Evolutionary conservation across 1,140 invertebrate species (phyloP).

Genomic region (Drosophila ironensis): DNA sequence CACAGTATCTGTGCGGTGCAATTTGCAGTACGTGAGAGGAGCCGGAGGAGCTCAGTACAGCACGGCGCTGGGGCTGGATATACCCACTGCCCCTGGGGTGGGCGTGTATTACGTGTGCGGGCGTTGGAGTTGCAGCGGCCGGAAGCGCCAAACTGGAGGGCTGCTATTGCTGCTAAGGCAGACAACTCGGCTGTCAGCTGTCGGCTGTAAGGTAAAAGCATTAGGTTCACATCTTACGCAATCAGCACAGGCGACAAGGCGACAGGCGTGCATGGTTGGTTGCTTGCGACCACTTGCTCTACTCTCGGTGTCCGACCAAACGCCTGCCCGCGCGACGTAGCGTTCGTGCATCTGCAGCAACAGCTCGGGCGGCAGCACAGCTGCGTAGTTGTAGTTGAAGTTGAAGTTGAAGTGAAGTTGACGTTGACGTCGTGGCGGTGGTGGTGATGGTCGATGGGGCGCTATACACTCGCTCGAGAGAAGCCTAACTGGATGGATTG

Average conservation of each 20-base stretch:
- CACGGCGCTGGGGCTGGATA: conserved; percentile 10
- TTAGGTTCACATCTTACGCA: conserved; percentile 38
- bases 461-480: conserved; percentile 14
- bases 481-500: conserved; percentile 67
- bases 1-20: conserved; percentile 75
- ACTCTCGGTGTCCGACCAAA: background rate
- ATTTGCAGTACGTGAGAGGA: conserved; percentile 61
- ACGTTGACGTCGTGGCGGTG: conserved; percentile 49
- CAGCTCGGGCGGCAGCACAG: background rate
- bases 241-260: conserved; percentile 2
- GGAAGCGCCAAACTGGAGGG: conserved; percentile 1
- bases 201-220: conserved; percentile 64
- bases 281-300: conserved; percentile 15
- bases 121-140: background rate
- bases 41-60: conserved; percentile 19
- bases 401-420: too few relatives aligned
- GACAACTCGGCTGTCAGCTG: conserved; percentile 50
- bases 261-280: background rate
- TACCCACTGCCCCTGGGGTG: background rate
- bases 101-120: too few relatives aligned
- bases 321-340: conserved; percentile 10
- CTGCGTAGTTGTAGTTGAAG: conserved; percentile 38
- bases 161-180: too few relatives aligned
- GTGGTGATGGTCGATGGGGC: too few relatives aligned
- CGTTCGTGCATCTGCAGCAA: conserved; percentile 3